Conservation (phyloP, 2,113 vertebrate species). For the Serilophus lunatus region DNA sequence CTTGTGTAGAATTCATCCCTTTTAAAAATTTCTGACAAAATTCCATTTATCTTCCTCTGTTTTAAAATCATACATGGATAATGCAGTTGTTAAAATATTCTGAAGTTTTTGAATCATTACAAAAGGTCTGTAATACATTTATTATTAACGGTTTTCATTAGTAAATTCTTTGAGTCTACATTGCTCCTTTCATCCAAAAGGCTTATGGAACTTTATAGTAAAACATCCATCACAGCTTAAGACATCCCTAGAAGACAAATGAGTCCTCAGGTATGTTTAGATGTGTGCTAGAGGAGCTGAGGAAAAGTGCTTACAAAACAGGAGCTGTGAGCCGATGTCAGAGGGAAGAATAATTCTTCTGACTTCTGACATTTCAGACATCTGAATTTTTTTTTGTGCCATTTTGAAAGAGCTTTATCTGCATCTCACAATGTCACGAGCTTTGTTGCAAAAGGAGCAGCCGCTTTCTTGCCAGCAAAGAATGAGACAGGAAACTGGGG, state of each 20-base stretch:
- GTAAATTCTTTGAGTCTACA: background rate
- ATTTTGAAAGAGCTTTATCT: background rate
- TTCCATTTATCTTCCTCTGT: background rate
- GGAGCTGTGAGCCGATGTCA: background rate
- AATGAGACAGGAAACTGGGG: background rate
- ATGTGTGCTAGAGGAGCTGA: background rate
- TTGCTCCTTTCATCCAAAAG: background rate
- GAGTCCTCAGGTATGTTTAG: background rate
- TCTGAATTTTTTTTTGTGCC: background rate
- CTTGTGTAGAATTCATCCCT: background rate
- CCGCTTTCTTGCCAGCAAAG: background rate
- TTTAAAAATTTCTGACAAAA: background rate
- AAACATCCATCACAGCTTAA: background rate
- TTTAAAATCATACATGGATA: background rate
- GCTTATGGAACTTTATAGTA: background rate
- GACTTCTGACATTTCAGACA: fast-evolving
- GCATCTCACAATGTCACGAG: background rate
- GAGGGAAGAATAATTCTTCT: background rate
- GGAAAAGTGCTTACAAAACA: background rate
- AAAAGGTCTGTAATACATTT: background rate
- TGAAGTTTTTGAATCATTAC: background rate
- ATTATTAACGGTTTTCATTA: background rate
- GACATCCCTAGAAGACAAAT: background rate
- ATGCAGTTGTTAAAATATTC: background rate
- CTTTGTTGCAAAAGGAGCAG: background rate